A percentile compares a stretch with the other conserved stretches of the same genome.
These are phyloP conservation scores for Drosophila yakuba DNA, from an alignment of 1,140 invertebrate species.

Conservation along the genomic window DNA sequence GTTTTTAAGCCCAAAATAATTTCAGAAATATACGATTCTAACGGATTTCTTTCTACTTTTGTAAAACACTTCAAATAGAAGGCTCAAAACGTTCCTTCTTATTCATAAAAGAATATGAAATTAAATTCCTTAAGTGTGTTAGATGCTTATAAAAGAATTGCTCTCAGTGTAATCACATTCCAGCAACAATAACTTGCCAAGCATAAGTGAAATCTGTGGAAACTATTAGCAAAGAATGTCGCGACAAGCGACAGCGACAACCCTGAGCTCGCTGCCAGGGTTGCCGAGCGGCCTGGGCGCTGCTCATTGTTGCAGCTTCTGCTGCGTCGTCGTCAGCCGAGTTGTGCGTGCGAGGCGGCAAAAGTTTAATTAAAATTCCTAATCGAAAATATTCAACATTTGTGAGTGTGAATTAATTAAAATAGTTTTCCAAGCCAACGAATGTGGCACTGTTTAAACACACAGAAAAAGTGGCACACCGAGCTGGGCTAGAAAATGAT, in stretches of 20 bases:
- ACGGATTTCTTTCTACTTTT: neutral
- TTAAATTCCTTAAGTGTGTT: neutral
- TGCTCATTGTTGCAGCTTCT: conserved; percentile 35
- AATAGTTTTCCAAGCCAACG: conserved; percentile 74
- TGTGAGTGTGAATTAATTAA: conserved; percentile 83
- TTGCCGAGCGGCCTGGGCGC: conserved; percentile 56
- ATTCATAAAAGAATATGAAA: neutral
- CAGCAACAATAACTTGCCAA: conserved; percentile 4
- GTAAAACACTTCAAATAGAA: neutral
- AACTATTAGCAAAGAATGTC: conserved; percentile 73
- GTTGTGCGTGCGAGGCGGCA: conserved; percentile 62
- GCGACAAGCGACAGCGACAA: conserved; percentile 48
- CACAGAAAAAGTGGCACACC: neutral
- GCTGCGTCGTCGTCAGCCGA: conserved; percentile 7
- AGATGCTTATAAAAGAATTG: neutral
- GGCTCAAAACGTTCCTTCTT: neutral
- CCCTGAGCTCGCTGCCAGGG: conserved; percentile 31
- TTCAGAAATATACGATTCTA: too few species aligned
- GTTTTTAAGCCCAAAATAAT: too few species aligned
- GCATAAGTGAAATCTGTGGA: conserved; percentile 56
- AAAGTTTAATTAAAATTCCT: conserved; percentile 85
- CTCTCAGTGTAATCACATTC: neutral
- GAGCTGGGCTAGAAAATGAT: neutral
- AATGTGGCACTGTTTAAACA: conserved; percentile 34
- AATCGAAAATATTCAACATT: conserved; percentile 81